phyloP scores from a whole-genome alignment of 2,797 vertebrate species.

The Danio jaintianensis region DNA sequence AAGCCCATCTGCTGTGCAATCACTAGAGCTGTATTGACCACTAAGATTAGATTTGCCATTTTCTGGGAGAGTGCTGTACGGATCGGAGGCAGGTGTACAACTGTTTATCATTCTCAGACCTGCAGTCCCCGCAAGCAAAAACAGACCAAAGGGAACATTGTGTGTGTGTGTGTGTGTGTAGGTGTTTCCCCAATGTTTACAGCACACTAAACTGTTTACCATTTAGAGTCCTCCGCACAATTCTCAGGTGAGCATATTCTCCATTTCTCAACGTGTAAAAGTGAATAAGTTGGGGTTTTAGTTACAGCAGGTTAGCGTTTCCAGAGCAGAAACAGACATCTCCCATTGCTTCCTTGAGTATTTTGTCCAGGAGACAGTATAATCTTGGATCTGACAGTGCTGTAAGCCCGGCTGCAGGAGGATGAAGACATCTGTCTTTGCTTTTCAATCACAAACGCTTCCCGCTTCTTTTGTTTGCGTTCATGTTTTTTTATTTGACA shows the following conservation, averaged over 20 bases:
- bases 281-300: conserved; percentile 8
- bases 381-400: conserved; percentile 37
- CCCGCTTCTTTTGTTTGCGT: conserved; percentile 39
- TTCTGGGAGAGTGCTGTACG: conserved; percentile 35
- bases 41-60: conserved; percentile 39
- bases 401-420: conserved; percentile 30
- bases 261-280: background rate
- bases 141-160: background rate
- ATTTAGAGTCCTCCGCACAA: background rate
- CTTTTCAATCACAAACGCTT: conserved; percentile 50
- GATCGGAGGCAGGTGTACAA: conserved; percentile 35
- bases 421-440: conserved; percentile 48
- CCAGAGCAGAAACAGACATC: background rate
- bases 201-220: conserved; percentile 36
- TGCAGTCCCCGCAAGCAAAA: background rate
- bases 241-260: conserved; percentile 30
- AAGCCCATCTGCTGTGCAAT: conserved; percentile 41
- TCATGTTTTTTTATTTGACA: conserved; percentile 52
- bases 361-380: conserved; percentile 33
- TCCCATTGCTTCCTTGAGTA: conserved; percentile 15
- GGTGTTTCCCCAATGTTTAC: conserved; percentile 22
- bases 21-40: conserved; percentile 43
- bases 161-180: background rate
- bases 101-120: conserved; percentile 41
- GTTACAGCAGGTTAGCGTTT: conserved; percentile 4